phyloP scores from a whole-genome alignment of 2,888 invertebrate genomes.

The Silvanus unidentatus region DNA sequence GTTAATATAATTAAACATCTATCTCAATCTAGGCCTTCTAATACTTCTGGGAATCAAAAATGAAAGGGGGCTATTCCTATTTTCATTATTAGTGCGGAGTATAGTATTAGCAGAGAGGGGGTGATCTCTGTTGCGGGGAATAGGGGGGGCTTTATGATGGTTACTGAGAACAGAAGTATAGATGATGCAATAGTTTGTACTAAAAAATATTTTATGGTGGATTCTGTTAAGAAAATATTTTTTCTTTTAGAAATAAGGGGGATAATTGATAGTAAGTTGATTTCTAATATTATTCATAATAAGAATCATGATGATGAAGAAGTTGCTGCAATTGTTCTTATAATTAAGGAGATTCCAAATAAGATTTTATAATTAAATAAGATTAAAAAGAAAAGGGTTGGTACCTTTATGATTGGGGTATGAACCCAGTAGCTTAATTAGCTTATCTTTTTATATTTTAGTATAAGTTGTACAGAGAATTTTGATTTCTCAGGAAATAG shows the following conservation, averaged over 20 bases:
- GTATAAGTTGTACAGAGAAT: conserved; percentile 58
- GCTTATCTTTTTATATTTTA: conserved; percentile 57
- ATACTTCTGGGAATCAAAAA: conserved; percentile 56
- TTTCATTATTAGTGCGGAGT: conserved; percentile 49
- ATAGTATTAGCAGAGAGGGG: conserved; percentile 21
- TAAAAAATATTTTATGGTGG: conserved; percentile 58
- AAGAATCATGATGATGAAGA: conserved; percentile 46
- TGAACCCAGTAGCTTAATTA: conserved; percentile 50
- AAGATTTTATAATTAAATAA: conserved; percentile 48
- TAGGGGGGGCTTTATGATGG: too few species aligned
- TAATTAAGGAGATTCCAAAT: conserved; percentile 50
- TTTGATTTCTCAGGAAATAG: conserved; percentile 57
- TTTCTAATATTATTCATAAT: conserved; percentile 59
- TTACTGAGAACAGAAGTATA: conserved; percentile 47
- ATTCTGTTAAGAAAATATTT: conserved; percentile 50
- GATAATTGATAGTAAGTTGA: conserved; percentile 58
- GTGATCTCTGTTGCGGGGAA: too few species aligned
- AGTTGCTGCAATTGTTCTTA: conserved; percentile 49
- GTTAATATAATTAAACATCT: conserved; percentile 54
- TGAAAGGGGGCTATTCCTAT: conserved; percentile 55
- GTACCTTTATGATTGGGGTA: conserved; percentile 47
- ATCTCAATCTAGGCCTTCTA: conserved; percentile 54
- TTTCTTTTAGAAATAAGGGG: conserved; percentile 51
- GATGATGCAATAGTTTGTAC: conserved; percentile 55
- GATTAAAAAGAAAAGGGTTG: conserved; percentile 52